phyloP scores from a whole-genome alignment of 2,113 vertebrate species.

The Hemibagrus wyckioides region DNA sequence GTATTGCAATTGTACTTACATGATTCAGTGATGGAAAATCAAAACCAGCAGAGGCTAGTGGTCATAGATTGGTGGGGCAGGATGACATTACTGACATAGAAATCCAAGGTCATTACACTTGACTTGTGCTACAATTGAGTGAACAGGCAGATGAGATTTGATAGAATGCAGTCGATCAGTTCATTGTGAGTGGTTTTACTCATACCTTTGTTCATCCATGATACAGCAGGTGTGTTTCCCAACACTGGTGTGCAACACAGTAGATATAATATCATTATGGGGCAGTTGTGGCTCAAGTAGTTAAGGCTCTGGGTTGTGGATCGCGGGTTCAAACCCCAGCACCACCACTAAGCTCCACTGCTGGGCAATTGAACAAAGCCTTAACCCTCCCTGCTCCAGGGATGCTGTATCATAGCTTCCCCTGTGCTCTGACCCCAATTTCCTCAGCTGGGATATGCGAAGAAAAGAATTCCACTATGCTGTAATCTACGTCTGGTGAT shows the following conservation, averaged over 20 bases:
- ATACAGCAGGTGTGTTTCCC: neutral
- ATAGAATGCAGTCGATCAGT: neutral
- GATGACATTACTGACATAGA: neutral
- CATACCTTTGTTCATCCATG: neutral
- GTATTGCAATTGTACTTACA: neutral
- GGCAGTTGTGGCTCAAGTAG: no score
- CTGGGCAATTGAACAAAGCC: no score
- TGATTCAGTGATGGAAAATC: neutral
- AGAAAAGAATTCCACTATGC: no score
- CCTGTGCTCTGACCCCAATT: no score
- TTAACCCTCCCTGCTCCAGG: no score
- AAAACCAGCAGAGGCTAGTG: neutral
- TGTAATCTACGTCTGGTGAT: no score
- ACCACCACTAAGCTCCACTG: no score
- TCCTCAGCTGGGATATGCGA: no score
- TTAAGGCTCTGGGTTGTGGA: no score
- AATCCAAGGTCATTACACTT: neutral
- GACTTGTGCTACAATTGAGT: neutral
- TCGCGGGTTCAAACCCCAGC: no score
- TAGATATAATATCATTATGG: neutral
- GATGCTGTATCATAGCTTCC: no score
- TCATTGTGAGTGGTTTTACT: neutral
- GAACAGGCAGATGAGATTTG: neutral
- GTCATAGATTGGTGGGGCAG: neutral
- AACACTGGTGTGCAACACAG: neutral